A percentile compares a stretch with the other conserved stretches of the same genome.
These are phyloP conservation scores for Borostomias antarcticus DNA, from an alignment of 2,797 vertebrate species.

Conservation along the genomic window DNA sequence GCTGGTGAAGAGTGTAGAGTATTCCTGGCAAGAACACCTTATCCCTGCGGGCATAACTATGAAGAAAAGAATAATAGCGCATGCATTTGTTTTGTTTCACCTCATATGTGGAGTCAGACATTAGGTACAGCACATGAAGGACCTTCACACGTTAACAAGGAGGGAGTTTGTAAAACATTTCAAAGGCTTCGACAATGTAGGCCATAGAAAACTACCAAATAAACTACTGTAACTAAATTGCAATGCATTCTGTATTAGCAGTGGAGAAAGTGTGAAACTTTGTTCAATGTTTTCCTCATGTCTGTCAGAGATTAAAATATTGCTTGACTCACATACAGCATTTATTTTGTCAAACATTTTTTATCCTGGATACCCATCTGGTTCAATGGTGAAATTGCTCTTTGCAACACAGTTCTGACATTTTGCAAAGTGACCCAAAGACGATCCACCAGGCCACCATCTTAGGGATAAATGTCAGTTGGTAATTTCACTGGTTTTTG, in stretches of 20 bases:
- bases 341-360: background rate
- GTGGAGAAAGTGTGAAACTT: slow-evolving; percentile 34
- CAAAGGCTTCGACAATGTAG: background rate
- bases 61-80: slow-evolving; percentile 24
- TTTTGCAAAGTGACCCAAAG: background rate
- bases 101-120: slow-evolving; percentile 50
- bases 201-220: slow-evolving; percentile 55
- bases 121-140: background rate
- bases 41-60: background rate
- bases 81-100: slow-evolving; percentile 38
- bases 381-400: background rate
- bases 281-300: slow-evolving; percentile 35
- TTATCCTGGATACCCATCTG: background rate
- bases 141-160: slow-evolving; percentile 48
- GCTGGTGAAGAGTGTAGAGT: background rate
- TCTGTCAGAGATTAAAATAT: slow-evolving; percentile 18
- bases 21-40: background rate
- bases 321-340: slow-evolving; percentile 25
- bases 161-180: slow-evolving; percentile 36
- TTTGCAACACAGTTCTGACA: background rate
- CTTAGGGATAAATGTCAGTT: slow-evolving; percentile 25
- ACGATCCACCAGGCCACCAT: background rate
- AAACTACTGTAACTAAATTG: slow-evolving; percentile 38
- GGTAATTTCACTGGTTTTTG: slow-evolving; percentile 28
- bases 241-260: slow-evolving; percentile 53